Evolutionary conservation across 2,113 vertebrate species (phyloP).

Genomic region (western clawed frog (Xenopus tropicalis)): DNA sequence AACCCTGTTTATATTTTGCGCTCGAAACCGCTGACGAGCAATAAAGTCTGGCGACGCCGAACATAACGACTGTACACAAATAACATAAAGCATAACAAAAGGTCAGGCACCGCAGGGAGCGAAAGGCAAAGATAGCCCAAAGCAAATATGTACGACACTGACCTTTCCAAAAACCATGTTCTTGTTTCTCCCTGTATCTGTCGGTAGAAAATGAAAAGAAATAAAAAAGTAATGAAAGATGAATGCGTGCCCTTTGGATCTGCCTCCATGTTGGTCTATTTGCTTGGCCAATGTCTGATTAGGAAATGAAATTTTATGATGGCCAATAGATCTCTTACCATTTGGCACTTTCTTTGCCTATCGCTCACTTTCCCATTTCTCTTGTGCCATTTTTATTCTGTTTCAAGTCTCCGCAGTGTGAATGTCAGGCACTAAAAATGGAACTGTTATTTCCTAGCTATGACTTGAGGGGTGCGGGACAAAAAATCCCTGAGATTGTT

Average conservation of each 20-base stretch:
- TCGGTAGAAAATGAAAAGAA: neutral
- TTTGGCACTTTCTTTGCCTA: neutral
- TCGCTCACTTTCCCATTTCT: neutral
- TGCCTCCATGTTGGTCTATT: neutral
- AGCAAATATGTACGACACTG: neutral
- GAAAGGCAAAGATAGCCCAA: neutral
- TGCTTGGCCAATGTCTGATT: neutral
- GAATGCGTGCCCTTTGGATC: neutral
- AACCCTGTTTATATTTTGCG: conserved; percentile 24
- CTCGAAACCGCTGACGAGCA: neutral
- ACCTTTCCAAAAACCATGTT: conserved; percentile 16
- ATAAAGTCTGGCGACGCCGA: conserved; percentile 5
- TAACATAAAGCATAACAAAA: conserved; percentile 3
- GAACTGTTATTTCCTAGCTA: neutral
- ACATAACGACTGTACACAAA: neutral
- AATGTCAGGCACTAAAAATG: conserved; percentile 1
- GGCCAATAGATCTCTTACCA: no score
- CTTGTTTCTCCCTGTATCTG: neutral
- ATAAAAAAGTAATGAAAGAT: neutral
- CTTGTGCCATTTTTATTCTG: neutral
- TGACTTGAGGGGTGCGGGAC: neutral
- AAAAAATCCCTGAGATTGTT: no score
- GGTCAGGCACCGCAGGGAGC: conserved; percentile 1
- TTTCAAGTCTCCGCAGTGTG: neutral
- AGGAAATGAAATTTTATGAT: neutral